Base-by-base conservation (phyloP, 2,888 invertebrate species). In the Dendrolimus pini region DNA sequence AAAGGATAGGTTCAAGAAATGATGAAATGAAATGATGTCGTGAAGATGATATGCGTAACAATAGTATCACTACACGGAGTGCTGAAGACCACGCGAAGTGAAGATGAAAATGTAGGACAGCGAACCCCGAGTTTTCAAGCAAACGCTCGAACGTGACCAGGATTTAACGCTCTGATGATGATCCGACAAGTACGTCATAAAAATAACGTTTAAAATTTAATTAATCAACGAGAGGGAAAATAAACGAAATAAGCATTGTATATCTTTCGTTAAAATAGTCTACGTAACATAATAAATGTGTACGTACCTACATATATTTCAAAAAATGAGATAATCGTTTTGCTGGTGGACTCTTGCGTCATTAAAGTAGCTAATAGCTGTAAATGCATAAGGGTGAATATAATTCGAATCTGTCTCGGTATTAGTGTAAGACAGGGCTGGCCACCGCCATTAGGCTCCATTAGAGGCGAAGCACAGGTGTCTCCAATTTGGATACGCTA, bases 381-480 rank as follows among this genome's bases (percentile, higher is more conserved):
- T 73, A 68, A 72, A 68, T 65, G 65, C 65, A 66, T 65, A 66
- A 70, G 72, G 76, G 73, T 68, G 69, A 70, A 71, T 70, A 71
- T 77, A 70, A 75, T 63, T 70, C 69, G 70, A 69, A 81, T 82
- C 71, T 58, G 62, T 55, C 63, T 65, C 72, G 80, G 78, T 73
- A 70, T 71, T 74, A 75, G 74, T 71, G 78, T 75, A 80, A 78
- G 77, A 77, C 78, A 75, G 77, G 72, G 65, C 65, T 64, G 69
- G 67, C 60, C 58, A 57, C 54, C 58, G 68, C 64, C 78, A 84
- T 85, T 83, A 84, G 74, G 62, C 72, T 64, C 71, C 84, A 87
- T 84, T 83, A 83, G 72, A 71, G 72, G 64, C 70, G 71, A 61
- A 74, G 74, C 72, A 83, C 82, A 84, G 87, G 85, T 85, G 87